Evolutionary conservation across 2,888 invertebrate species (phyloP), one percentile per base, ranked within the genome.

Genomic region (Hyalella azteca): DNA sequence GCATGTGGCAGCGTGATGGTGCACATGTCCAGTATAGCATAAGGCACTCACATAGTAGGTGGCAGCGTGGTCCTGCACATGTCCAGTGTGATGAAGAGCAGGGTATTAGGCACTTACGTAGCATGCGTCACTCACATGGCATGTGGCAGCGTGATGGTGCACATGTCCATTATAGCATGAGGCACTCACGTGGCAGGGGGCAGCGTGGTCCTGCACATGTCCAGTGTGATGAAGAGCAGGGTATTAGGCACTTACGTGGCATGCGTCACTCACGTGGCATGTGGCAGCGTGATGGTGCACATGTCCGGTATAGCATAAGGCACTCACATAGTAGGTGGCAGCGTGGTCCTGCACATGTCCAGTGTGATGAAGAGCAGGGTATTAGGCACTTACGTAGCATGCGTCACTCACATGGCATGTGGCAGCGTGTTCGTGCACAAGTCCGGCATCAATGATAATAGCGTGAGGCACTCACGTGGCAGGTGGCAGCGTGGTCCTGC

Each of bases 311-410:
- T 50, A 50, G 15, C 50, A 50, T 5, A 7, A 45, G 15, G 9
- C 49, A 45, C 45, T 41, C 45, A 45, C 41, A n/a, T 15, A 39
- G 9, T 45, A 26, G 15, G 15, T 2, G 22, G 45, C 32, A 60
- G 73, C 22, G 54, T 79, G 45, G 66, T 73, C 29, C 79, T 29
- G 54, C 79, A 79, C 79, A 79, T 79, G 36, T 79, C 79, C n/a
- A 79, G 79, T 15, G 73, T 73, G 22, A 79, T 79, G 50, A 79
- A 79, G 49, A 79, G 73, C 45, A 79, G 32, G 29, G 79, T 36
- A 19, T n/a, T 5, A 59, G 78, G n/a, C 36, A n/a, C 7, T 29
- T 32, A 11, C 49, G 49, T 7, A 13, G 54, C 19, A 26, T 32
- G 66, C 45, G 29, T 2, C 54, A 54, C 54, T 26, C 54, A 26